Evolutionary conservation across 2,113 vertebrate genomes (phyloP).

Genomic region (Notothenia coriiceps): DNA sequence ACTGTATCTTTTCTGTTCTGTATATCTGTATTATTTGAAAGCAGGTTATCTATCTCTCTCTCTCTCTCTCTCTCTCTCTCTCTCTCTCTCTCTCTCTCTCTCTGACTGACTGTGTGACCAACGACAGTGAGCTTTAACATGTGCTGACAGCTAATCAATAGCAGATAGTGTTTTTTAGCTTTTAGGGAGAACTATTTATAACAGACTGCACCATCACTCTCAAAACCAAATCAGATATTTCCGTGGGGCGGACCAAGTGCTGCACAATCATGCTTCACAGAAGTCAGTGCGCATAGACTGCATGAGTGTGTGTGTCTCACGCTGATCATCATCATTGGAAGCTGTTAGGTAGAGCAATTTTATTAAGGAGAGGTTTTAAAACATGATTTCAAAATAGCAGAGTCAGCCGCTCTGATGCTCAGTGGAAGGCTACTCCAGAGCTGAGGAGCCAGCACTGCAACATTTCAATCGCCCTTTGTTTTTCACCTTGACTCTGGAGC

Average conservation of each 20-base stretch:
- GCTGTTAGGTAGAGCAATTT: too few species aligned
- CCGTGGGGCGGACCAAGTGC: constrained; percentile 64
- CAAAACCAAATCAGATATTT: constrained; percentile 76
- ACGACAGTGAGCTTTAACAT: constrained; percentile 73
- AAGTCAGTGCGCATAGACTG: constrained; percentile 3
- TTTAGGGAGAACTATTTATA: constrained; percentile 81
- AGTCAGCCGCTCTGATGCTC: too few species aligned
- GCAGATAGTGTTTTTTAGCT: constrained; percentile 81
- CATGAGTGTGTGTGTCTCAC: not conserved
- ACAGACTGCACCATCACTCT: constrained; percentile 65
- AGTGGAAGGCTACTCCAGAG: too few species aligned
- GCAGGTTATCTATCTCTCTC: not conserved
- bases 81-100: not conserved
- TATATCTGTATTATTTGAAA: not conserved
- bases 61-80: not conserved
- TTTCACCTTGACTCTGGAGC: too few species aligned
- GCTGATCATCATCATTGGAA: not conserved
- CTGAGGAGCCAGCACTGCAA: too few species aligned
- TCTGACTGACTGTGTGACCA: constrained; percentile 34
- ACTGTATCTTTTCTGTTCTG: constrained; percentile 2
- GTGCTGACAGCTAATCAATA: constrained; percentile 84
- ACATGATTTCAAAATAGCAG: too few species aligned
- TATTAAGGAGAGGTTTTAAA: too few species aligned
- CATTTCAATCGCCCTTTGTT: too few species aligned
- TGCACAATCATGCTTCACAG: constrained; percentile 42